Evolutionary conservation across 2,888 invertebrate genomes (phyloP), one percentile per base, ranked within the genome.

Genomic region (Teleogryllus oceanicus): DNA sequence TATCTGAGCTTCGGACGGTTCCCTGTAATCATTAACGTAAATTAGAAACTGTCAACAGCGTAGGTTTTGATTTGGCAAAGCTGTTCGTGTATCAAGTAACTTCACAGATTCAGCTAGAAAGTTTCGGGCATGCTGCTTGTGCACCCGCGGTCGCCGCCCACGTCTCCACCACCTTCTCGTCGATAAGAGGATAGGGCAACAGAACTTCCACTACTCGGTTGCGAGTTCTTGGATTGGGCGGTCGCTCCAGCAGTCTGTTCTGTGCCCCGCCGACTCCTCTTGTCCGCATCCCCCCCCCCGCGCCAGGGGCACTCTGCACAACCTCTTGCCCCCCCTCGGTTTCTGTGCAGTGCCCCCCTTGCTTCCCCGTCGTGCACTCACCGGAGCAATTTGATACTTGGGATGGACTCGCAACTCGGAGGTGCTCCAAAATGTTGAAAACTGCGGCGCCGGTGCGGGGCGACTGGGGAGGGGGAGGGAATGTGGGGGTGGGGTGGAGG

Each of bases 331-430:
- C 37, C 5, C 0, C 37, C 8, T 5, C 37, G 5, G 5, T 8
- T 37, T 37, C 37, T n/a, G 49, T 16, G 49, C 76, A 24, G 24
- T 5, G 24, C 76, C 16, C 76, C 76, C 13, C 76, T 16, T 24
- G 20, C 20, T 24, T 50, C 51, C 21, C 78, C 50, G 21, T 78
- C 78, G 49, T 20, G 21, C 20, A 21, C 78, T 50, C 16, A 21
- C 78, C 78, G 50, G 78, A 78, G 21, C 51, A 62, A 62, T 62
- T 62, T 62, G 62, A 62, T 78, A 51, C 78, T 51, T 50, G 21
- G 78, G 49, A 20, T 24, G 18, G 78, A 78, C 21, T 78, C 51
- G 50, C 21, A 24, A 51, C 51, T 50, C 49, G 77, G 50, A 49
- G 49, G 78, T 21, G 49, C 49, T 50, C 21, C 20, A 51, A 51